Conservation (phyloP, 92 coral and sea anemone genomes). For the Hydrozoanthus gracilis region DNA sequence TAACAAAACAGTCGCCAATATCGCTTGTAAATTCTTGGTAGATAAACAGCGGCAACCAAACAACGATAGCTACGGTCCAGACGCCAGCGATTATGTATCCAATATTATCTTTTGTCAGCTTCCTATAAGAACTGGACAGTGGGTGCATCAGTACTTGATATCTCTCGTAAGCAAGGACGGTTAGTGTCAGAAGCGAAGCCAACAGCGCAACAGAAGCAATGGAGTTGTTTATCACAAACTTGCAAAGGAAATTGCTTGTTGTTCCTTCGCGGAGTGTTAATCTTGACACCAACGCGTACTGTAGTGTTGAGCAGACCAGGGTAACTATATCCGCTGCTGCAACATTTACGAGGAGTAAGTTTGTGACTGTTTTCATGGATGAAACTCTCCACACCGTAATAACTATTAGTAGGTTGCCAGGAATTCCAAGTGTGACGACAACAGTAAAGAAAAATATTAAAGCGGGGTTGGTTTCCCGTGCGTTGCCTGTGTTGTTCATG, state of each 20-base stretch:
- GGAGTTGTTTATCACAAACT: constrained; percentile 72
- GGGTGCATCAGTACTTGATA: constrained; percentile 79
- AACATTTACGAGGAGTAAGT: constrained; percentile 72
- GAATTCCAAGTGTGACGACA: constrained; percentile 66
- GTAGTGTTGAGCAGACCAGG: constrained; percentile 70
- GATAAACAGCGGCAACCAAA: constrained; percentile 73
- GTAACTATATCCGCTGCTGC: constrained; percentile 77
- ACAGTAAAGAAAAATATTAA: constrained; percentile 20
- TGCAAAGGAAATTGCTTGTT: constrained; percentile 70
- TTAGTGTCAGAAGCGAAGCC: constrained; percentile 80
- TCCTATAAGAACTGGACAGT: constrained; percentile 31
- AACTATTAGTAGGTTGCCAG: constrained; percentile 75
- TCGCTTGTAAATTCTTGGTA: constrained; percentile 47
- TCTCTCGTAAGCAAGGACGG: constrained; percentile 80
- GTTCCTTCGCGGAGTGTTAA: constrained; percentile 58
- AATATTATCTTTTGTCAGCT: constrained; percentile 62
- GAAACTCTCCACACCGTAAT: constrained; percentile 65
- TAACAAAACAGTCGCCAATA: constrained; percentile 25
- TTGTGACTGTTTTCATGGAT: constrained; percentile 75
- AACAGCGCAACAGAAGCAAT: constrained; percentile 71
- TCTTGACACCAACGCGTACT: constrained; percentile 54
- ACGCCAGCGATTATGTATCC: constrained; percentile 64
- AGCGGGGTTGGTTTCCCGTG: neutral
- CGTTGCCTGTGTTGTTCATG: neutral
- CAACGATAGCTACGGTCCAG: constrained; percentile 67